A percentile compares a stretch with the other conserved stretches of the same genome.
These are phyloP conservation scores for Brachionichthys hirsutus DNA, from an alignment of 2,113 vertebrate species.

Conservation along the genomic window DNA sequence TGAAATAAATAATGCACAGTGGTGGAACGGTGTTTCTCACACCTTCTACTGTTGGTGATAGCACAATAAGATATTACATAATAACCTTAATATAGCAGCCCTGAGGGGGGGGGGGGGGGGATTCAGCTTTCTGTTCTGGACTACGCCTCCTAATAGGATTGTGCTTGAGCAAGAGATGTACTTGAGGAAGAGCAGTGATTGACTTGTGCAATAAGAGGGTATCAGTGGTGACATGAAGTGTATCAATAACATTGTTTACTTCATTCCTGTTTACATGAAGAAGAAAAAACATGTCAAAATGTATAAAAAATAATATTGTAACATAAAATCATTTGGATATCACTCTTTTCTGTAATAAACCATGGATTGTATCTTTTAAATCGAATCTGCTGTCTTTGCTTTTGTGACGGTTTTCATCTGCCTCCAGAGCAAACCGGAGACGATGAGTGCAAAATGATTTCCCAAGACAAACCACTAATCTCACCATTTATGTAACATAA, in stretches of 20 bases:
- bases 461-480: slow-evolving; percentile 44
- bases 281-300: slow-evolving; percentile 76
- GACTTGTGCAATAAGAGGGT: slow-evolving; percentile 46
- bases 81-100: slow-evolving; percentile 49
- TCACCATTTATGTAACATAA: slow-evolving; percentile 39
- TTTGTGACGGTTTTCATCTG: slow-evolving; percentile 18
- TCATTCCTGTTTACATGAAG: slow-evolving; percentile 82
- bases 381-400: slow-evolving; percentile 37
- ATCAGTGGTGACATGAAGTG: slow-evolving; percentile 60
- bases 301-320: slow-evolving; percentile 76
- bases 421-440: slow-evolving; percentile 38
- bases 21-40: slow-evolving; percentile 37
- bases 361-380: slow-evolving; percentile 77
- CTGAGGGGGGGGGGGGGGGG: too few species aligned
- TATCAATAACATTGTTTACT: slow-evolving; percentile 77
- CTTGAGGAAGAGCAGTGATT: slow-evolving; percentile 42
- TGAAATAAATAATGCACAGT: slow-evolving; percentile 40
- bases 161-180: slow-evolving; percentile 52
- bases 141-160: slow-evolving; percentile 47
- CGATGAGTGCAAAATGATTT: slow-evolving; percentile 13
- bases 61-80: slow-evolving; percentile 57
- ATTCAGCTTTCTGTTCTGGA: slow-evolving; percentile 39
- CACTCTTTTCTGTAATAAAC: slow-evolving; percentile 86
- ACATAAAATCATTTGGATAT: slow-evolving; percentile 80
- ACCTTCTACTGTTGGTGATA: slow-evolving; percentile 52